phyloP scores from a whole-genome alignment of 2,113 vertebrate genomes.

The Mustela lutreola region DNA sequence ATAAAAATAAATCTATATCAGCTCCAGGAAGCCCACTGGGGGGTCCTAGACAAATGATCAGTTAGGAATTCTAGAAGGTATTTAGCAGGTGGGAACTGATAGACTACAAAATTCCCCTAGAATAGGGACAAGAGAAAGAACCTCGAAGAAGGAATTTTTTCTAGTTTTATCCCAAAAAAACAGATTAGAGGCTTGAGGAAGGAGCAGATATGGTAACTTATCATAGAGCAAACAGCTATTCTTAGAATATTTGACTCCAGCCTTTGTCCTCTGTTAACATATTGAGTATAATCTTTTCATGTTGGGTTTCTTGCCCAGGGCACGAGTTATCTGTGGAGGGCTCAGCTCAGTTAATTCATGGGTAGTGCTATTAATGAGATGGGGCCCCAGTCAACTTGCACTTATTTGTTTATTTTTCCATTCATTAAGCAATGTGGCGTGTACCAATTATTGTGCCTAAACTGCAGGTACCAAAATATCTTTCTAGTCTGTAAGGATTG shows the following conservation, averaged over 20 bases:
- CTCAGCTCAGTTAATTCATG: background rate
- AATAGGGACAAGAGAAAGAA: background rate
- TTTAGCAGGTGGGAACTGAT: constrained; percentile 43
- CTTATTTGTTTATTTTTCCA: background rate
- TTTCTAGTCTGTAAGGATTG: background rate
- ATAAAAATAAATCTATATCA: constrained; percentile 69
- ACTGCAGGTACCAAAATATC: background rate
- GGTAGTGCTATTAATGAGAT: background rate
- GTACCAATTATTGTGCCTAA: background rate
- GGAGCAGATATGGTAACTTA: background rate
- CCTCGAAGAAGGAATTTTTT: background rate
- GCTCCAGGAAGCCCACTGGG: background rate
- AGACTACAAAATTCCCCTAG: background rate
- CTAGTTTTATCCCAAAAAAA: background rate
- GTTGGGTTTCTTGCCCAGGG: background rate
- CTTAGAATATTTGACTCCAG: background rate
- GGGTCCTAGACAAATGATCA: constrained; percentile 52
- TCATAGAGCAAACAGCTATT: background rate
- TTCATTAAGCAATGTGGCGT: background rate
- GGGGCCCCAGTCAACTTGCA: background rate
- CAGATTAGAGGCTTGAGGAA: background rate
- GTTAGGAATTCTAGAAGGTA: constrained; percentile 64
- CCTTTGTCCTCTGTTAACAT: background rate
- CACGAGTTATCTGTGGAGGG: background rate
- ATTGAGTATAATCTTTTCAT: background rate